Conservation (phyloP, 2,797 vertebrate species). For the Pseudotriccus pelzelni region DNA sequence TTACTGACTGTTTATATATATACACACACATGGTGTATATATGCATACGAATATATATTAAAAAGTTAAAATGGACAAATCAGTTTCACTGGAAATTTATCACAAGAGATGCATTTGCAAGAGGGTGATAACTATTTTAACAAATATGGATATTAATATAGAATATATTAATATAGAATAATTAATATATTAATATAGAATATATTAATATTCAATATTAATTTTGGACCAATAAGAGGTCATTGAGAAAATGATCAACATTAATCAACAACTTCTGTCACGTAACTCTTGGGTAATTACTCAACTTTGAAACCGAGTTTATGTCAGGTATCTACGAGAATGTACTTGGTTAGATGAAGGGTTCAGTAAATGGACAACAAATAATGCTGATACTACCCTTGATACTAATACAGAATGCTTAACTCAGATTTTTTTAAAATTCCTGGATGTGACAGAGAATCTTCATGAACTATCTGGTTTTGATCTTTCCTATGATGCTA, state of each 20-base stretch:
- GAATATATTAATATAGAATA: not conserved
- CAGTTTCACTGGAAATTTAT: not conserved
- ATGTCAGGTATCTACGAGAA: not conserved
- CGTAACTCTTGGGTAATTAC: rapidly evolving
- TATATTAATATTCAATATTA: not conserved
- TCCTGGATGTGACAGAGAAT: not conserved
- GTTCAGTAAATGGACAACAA: not conserved
- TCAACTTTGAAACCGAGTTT: not conserved
- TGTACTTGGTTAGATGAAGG: not conserved
- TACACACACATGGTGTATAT: rapidly evolving
- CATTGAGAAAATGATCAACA: not conserved
- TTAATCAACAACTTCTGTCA: not conserved
- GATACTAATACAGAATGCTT: not conserved
- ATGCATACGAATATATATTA: not conserved
- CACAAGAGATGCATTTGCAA: not conserved
- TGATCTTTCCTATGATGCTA: not conserved
- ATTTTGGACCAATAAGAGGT: not conserved
- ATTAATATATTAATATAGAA: not conserved
- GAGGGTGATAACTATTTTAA: not conserved
- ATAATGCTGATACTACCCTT: not conserved
- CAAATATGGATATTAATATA: not conserved
- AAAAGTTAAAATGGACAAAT: not conserved
- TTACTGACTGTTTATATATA: not conserved
- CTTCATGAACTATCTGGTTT: not conserved
- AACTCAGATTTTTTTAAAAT: not conserved